A percentile compares a stretch with the other conserved stretches of the same genome.
These are phyloP conservation scores for Phalacrocorax brasilianus DNA, from an alignment of 2,113 vertebrate species.

Conservation along the genomic window DNA sequence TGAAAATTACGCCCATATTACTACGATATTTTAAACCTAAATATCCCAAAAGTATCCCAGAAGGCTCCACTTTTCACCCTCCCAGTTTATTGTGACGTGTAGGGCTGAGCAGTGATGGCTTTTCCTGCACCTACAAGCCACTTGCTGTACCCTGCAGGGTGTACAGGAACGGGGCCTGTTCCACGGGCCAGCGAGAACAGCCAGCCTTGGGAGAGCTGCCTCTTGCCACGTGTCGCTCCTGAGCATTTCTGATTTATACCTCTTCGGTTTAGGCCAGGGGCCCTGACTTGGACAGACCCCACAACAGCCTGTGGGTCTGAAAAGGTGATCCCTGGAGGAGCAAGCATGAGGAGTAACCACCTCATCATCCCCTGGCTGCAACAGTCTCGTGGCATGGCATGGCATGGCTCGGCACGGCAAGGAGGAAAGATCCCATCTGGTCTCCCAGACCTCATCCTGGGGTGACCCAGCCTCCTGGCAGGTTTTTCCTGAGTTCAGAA, in stretches of 20 bases:
- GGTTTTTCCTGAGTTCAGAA: neutral
- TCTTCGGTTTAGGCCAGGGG: neutral
- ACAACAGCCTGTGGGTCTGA: neutral
- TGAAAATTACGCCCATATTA: neutral
- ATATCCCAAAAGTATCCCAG: neutral
- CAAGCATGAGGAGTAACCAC: rapidly evolving
- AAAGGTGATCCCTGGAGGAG: neutral
- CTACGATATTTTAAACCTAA: neutral
- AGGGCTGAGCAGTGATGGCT: neutral
- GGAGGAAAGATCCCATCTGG: neutral
- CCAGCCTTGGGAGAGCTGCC: neutral
- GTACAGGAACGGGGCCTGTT: neutral
- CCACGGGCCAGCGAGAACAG: neutral
- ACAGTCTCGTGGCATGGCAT: neutral
- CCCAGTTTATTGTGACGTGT: neutral
- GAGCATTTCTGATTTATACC: neutral
- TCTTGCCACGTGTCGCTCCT: neutral
- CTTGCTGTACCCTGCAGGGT: neutral
- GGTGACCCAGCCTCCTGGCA: neutral
- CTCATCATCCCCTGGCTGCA: neutral
- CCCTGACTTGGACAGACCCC: neutral
- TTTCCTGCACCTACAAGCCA: neutral
- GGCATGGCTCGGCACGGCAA: neutral
- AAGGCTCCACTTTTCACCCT: neutral
- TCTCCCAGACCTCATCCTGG: neutral